phyloP scores from a whole-genome alignment of 2,888 invertebrate species.

The Nasonia oneida region DNA sequence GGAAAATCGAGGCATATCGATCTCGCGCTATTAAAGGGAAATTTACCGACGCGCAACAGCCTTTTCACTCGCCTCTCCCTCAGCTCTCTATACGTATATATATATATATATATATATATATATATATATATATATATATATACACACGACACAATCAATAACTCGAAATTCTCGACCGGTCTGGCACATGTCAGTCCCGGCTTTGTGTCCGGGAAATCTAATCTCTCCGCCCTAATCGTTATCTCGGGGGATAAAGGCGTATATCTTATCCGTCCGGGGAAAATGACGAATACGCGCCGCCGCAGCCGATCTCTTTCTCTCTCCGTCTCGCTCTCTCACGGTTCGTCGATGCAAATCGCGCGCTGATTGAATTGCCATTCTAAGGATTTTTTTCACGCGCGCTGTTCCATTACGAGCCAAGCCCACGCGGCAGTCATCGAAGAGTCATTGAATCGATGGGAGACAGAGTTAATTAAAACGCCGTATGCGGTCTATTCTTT shows the following conservation, averaged over 20 bases:
- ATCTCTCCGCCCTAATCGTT: conserved; percentile 5
- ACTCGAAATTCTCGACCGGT: neutral
- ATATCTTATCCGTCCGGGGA: conserved; percentile 3
- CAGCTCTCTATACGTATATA: neutral
- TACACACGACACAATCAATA: conserved; percentile 4
- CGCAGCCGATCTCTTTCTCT: neutral
- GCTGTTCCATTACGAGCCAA: neutral
- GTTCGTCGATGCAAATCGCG: neutral
- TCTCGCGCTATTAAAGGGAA: neutral
- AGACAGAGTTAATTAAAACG: neutral
- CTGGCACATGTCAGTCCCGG: neutral
- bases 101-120: neutral
- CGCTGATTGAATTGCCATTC: neutral
- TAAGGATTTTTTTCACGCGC: neutral
- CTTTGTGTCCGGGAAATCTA: conserved; percentile 6
- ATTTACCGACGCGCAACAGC: conserved; percentile 10
- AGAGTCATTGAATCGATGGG: neutral
- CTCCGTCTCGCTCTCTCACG: neutral
- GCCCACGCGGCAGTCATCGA: neutral
- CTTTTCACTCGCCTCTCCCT: neutral
- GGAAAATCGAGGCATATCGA: neutral
- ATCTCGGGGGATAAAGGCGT: neutral
- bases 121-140: neutral
- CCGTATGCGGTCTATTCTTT: neutral
- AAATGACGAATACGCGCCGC: neutral